These are phyloP conservation scores for Orbicella faveolata DNA, from an alignment of 64 coral and sea anemone genomes.

Conservation along the genomic window DNA sequence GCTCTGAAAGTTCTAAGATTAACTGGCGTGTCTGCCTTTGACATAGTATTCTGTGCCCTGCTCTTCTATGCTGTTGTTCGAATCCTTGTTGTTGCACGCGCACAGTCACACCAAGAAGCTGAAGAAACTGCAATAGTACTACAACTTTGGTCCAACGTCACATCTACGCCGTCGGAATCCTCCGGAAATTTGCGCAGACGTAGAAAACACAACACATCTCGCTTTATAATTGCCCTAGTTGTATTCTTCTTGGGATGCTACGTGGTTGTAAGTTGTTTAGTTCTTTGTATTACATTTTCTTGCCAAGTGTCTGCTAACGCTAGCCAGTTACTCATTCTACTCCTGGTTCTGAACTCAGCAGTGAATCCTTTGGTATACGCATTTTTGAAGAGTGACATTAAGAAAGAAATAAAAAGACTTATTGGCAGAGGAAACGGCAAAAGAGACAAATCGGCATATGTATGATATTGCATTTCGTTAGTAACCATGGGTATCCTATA, in stretches of 20 bases:
- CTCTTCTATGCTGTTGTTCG: constrained; percentile 7
- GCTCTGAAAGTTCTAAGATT: background rate
- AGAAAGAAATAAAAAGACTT: background rate
- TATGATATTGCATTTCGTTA: too few species aligned
- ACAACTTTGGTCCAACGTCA: too few species aligned
- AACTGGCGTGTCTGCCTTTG: background rate
- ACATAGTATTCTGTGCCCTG: background rate
- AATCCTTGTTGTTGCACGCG: background rate
- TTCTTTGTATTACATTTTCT: background rate
- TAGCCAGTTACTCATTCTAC: background rate
- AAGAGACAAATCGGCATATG: too few species aligned
- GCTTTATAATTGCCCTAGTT: background rate
- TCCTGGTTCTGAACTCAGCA: background rate
- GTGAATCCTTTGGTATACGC: background rate
- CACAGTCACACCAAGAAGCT: background rate
- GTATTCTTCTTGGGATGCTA: constrained; percentile 8
- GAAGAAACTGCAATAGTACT: background rate
- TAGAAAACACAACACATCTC: background rate
- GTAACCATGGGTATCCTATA: too few species aligned
- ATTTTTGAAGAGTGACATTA: constrained; percentile 1
- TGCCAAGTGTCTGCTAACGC: background rate
- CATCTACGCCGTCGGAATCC: background rate
- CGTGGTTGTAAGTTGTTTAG: background rate
- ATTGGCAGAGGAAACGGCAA: background rate
- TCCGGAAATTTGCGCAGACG: background rate